Base-by-base conservation (phyloP, 2,888 invertebrate genomes). In the Drosophila monieri region DNA sequence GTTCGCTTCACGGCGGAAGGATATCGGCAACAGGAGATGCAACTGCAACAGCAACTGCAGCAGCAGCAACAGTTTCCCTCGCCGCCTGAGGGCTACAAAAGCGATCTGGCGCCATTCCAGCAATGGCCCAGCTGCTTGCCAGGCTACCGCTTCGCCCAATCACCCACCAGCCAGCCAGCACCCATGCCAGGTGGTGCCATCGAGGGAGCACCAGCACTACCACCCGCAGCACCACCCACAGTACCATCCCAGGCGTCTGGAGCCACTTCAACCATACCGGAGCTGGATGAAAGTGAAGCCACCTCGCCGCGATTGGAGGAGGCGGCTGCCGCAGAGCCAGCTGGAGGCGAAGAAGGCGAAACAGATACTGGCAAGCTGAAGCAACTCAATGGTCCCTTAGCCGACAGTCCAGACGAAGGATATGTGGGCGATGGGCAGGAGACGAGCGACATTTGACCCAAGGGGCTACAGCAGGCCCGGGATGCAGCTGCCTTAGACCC, bases 331-430 rank as follows among this genome's bases (percentile, higher is more conserved):
- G 73, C 71, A 39, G 59, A 44, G 12, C 9, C 66, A 10, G n/a
- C 69, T 25, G 49, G 35, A 14, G 18, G 51, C 15, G 69, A 61
- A n/a, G 62, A 64, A 30, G 53, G 49, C 46, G 54, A 57, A 48
- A 18, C 72, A 14, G 60, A 65, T 21, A 25, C 74, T 15, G 56
- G 74, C 91, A 78, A 93, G 92, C 80, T 94, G 92, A 89, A 92
- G 76, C 91, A 92, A 73, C 78, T 92, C 54, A 89, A 90, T 37
- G 91, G 91, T 49, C 92, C 92, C n/a, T 79, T 93, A 81, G 95
- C 95, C 15, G 96, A 96, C 88, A 96, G 96, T 91, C 96, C 96
- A 37, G 97, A 97, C 90, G 97, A 97, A 91, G 97, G 96, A 15
- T 97, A 97, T 91, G 97, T 96, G 57, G 97, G 96, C 39, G 97